These are phyloP conservation scores for Amorpha juglandis DNA, from an alignment of 2,888 invertebrate genomes.

Conservation along the genomic window DNA sequence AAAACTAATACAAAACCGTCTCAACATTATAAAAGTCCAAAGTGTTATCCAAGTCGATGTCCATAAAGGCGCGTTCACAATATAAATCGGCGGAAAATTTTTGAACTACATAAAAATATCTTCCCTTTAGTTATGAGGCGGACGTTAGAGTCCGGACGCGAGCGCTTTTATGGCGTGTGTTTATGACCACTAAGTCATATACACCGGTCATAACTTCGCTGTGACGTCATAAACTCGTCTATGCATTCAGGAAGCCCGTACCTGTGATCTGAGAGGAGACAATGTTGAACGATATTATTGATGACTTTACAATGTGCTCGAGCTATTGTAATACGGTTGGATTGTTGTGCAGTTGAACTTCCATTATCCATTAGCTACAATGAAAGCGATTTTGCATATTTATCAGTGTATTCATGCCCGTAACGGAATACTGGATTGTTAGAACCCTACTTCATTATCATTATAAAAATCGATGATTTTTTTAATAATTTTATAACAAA, in stretches of 20 bases:
- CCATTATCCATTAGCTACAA: not conserved
- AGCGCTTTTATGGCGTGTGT: conserved; percentile 51
- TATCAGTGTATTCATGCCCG: not conserved
- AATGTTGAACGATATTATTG: not conserved
- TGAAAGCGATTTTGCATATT: not conserved
- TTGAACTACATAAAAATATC: conserved; percentile 38
- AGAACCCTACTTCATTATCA: no score
- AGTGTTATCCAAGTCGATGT: conserved; percentile 1
- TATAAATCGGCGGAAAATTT: conserved; percentile 34
- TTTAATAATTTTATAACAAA: no score
- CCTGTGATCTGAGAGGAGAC: conserved; percentile 8
- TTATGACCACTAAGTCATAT: conserved; percentile 52
- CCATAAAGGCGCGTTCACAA: conserved; percentile 19
- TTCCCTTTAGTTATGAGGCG: conserved; percentile 24
- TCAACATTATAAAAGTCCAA: not conserved
- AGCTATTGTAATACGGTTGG: not conserved
- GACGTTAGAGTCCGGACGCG: conserved; percentile 39
- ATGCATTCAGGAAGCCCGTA: conserved; percentile 44
- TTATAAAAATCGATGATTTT: no score
- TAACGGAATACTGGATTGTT: no score
- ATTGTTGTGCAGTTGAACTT: not conserved
- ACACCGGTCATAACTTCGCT: conserved; percentile 52
- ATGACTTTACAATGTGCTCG: not conserved
- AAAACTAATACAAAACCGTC: not conserved
- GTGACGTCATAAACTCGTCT: conserved; percentile 51